Conservation (phyloP, 2,888 invertebrate genomes). For the Poecilobothrus nobilitatus region DNA sequence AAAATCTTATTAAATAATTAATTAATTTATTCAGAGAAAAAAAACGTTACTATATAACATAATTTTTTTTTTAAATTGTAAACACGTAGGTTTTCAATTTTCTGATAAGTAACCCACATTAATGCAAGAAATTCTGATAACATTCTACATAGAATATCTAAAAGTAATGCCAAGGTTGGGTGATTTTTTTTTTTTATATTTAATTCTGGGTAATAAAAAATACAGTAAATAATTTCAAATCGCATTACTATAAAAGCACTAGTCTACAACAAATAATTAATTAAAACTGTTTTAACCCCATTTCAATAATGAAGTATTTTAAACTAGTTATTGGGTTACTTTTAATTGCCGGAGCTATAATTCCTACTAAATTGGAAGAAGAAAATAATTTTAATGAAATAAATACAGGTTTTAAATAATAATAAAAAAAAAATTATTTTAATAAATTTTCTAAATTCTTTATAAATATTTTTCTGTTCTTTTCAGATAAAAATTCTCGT, state of each 20-base stretch:
- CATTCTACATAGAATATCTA: not conserved
- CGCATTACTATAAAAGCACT: not conserved
- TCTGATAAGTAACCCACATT: not conserved
- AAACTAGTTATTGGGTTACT: not conserved
- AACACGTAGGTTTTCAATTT: not conserved
- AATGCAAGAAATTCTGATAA: not conserved
- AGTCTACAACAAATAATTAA: not conserved
- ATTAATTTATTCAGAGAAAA: too few relatives aligned
- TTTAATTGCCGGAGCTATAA: not conserved
- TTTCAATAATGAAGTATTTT: not conserved
- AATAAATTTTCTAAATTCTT: too few relatives aligned
- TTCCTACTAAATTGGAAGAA: not conserved
- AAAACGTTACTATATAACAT: too few relatives aligned
- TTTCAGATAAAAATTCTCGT: constrained; percentile 10
- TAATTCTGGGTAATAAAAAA: not conserved
- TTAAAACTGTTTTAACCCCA: not conserved
- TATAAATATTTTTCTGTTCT: not conserved
- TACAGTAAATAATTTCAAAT: not conserved
- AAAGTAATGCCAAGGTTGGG: not conserved
- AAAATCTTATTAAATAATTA: too few relatives aligned
- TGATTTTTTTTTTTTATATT: not conserved
- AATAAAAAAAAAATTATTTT: too few relatives aligned
- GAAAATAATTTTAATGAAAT: not conserved
- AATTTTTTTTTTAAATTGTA: too few relatives aligned
- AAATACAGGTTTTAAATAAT: not conserved